These are phyloP conservation scores for Sanderia malayensis DNA, from an alignment of 30 jellyfish, hydroid and myxozoan species.

Conservation along the genomic window DNA sequence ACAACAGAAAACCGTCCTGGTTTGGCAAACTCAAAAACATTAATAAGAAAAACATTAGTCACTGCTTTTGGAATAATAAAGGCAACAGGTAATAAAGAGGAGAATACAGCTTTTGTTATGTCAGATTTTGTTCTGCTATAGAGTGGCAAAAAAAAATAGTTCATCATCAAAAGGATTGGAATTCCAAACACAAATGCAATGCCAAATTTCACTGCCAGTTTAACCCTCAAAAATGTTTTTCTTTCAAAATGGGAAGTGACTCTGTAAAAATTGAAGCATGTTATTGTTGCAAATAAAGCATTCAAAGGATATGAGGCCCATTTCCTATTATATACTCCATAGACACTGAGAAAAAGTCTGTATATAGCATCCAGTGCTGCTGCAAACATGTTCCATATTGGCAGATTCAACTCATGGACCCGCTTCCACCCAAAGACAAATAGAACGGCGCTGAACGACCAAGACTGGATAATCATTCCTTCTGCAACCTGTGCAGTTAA, in stretches of 20 bases:
- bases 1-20: conserved; percentile 27
- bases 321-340: not conserved
- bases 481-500: conserved; percentile 9
- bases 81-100: conserved; percentile 41
- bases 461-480: conserved; percentile 13
- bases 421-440: conserved; percentile 15
- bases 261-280: conserved; percentile 5
- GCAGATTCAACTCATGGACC: not conserved
- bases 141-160: conserved; percentile 2
- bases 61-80: conserved; percentile 59
- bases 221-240: not conserved
- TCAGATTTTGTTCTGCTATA: conserved; percentile 15
- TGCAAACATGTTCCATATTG: conserved; percentile 16
- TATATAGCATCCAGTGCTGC: conserved; percentile 12
- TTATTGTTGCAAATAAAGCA: not conserved
- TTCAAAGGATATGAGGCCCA: conserved; percentile 18
- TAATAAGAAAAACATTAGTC: conserved; percentile 40
- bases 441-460: conserved; percentile 11
- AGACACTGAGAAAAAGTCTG: conserved; percentile 8
- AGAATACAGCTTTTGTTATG: conserved; percentile 39
- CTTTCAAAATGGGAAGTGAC: not conserved
- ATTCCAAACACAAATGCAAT: conserved; percentile 43
- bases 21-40: conserved; percentile 25
- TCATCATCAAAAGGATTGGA: conserved; percentile 46
- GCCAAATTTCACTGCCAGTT: conserved; percentile 34